A percentile compares a stretch with the other conserved stretches of the same genome.
These are phyloP conservation scores for Pitangus sulphuratus DNA, from an alignment of 2,797 vertebrate species.

Conservation along the genomic window DNA sequence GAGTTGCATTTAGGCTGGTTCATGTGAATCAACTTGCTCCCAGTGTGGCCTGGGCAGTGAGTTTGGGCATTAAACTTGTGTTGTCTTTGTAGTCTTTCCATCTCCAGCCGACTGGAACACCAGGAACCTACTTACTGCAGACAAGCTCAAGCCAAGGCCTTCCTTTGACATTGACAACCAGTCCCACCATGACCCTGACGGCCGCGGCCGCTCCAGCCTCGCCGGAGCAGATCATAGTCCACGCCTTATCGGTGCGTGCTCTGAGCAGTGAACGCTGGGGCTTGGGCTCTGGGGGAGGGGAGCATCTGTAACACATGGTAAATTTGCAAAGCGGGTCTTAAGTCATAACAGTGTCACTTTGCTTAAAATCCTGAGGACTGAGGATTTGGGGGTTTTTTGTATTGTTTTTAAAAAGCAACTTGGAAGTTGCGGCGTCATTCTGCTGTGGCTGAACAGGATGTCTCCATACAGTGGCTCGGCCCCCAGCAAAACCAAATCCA, in stretches of 20 bases:
- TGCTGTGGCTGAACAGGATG: not conserved
- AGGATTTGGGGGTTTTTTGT: not conserved
- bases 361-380: not conserved
- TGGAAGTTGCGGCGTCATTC: not conserved
- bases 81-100: slow-evolving; percentile 88
- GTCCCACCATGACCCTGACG: slow-evolving; percentile 89
- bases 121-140: slow-evolving; percentile 94
- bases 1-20: not conserved
- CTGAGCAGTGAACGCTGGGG: not conserved
- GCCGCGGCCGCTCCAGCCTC: slow-evolving; percentile 88
- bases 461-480: not conserved
- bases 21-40: not conserved
- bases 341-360: not conserved
- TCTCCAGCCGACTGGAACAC: slow-evolving; percentile 94
- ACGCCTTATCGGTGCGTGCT: slow-evolving; percentile 89
- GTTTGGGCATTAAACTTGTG: not conserved
- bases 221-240: slow-evolving; percentile 98
- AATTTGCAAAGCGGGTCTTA: not conserved
- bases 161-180: slow-evolving; percentile 87
- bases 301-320: rapidly evolving
- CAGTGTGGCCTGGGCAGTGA: not conserved
- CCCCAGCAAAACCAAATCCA: not conserved
- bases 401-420: not conserved
- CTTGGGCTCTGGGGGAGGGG: not conserved
- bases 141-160: slow-evolving; percentile 91